Evolutionary conservation across 2,797 vertebrate species (phyloP).

Genomic region (Neosilurus mollespiculum): DNA sequence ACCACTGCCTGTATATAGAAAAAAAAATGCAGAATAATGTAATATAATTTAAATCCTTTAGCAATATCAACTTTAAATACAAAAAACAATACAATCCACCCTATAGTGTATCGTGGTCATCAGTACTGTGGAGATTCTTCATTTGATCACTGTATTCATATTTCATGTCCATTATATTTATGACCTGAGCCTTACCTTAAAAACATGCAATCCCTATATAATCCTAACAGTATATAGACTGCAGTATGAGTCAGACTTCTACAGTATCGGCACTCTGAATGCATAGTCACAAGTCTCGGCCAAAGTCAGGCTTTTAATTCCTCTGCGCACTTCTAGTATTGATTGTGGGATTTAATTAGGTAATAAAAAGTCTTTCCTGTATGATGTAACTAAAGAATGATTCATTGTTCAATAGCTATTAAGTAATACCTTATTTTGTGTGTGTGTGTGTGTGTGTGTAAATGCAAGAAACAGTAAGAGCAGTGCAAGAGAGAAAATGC

Average conservation of each 20-base stretch:
- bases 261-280: constrained; percentile 34
- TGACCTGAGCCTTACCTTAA: neutral
- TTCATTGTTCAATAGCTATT: constrained; percentile 29
- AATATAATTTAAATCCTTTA: neutral
- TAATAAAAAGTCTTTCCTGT: constrained; percentile 27
- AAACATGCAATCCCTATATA: neutral
- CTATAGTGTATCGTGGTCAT: neutral
- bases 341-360: constrained; percentile 32
- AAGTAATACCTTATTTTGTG: constrained; percentile 18
- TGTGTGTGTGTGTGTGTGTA: constrained; percentile 11
- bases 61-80: neutral
- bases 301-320: constrained; percentile 21
- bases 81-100: neutral
- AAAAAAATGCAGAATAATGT: neutral
- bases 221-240: constrained; percentile 5
- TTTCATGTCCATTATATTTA: neutral
- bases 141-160: neutral
- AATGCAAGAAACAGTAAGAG: constrained; percentile 39
- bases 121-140: neutral
- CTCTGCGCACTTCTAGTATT: constrained; percentile 33
- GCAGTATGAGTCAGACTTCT: constrained; percentile 40
- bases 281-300: constrained; percentile 24
- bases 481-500: constrained; percentile 44
- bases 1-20: neutral
- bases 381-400: constrained; percentile 28